Base-by-base conservation (phyloP, 2,113 vertebrate genomes). In the Salvator merianae region DNA sequence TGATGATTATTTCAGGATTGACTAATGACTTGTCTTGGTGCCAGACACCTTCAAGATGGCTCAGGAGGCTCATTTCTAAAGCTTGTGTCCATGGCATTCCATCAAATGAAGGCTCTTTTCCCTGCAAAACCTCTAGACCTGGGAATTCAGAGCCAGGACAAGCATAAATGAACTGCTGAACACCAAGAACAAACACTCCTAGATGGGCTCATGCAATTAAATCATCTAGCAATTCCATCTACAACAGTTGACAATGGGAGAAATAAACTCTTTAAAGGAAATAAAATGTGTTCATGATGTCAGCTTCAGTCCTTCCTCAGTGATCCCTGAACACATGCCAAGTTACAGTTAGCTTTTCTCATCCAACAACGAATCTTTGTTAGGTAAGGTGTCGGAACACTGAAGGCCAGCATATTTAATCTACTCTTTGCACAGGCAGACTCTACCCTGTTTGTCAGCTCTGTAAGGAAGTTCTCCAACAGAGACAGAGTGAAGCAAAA, bases 1-100 rank as follows among this genome's bases (percentile, higher is more conserved):
- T 94, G 89, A 94, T 91, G 90, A 93, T 92, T 93, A 92, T 93
- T 92, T 95, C 90, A 92, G 88, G 91, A 93, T 95, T 95, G 91
- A 92, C 91, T 93, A 95, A 93, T 94, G 94, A 91, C 86, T 93
- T 91, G 92, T 94, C 69, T 0, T 86, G 50, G 83, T 94, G 91
- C 91, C 88, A 94, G 92, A 93, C 87, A 93, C 83, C 94, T 92
- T 70, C 1, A 80, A 87, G 86, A 92, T 91, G 80, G 88, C 90
- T 90, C 92, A 89, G 86, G 90, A 91, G 91, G 87, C 90, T 91
- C 89, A 93, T 94, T 94, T 91, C 90, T 81, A 84, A 92, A 94
- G 91, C 86, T 84, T 83, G 72, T 92, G 91, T 93, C 91, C 86
- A 85, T 90, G 89, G 89, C 50, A 30, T 90, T 93, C 91, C 90